Evolutionary conservation across 2,113 vertebrate genomes (phyloP).

Genomic region (Ciconia stormi): DNA sequence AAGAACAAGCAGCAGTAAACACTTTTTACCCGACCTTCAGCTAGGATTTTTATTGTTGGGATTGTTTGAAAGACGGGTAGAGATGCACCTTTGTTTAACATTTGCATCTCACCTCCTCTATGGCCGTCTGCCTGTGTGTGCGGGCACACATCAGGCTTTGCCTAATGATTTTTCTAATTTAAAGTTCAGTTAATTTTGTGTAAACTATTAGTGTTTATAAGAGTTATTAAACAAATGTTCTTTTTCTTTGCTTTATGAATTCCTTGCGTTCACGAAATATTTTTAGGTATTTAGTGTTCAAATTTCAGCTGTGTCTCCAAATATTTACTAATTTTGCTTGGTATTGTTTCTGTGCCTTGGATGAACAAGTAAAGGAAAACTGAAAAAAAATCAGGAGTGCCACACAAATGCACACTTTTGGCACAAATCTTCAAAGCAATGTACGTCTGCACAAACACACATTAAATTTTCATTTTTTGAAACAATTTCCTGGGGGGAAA

Average conservation of each 20-base stretch:
- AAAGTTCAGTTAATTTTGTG: neutral
- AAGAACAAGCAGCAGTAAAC: neutral
- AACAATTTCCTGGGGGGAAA: neutral
- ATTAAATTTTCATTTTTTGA: neutral
- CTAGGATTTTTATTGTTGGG: neutral
- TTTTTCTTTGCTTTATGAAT: neutral
- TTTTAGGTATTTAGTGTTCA: neutral
- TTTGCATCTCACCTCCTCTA: neutral
- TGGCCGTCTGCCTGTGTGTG: neutral
- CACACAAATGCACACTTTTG: neutral
- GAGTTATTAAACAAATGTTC: neutral
- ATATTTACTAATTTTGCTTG: neutral
- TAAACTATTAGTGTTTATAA: neutral
- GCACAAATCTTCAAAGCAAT: neutral
- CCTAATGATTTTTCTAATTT: neutral
- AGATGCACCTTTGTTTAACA: neutral
- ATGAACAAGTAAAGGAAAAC: neutral
- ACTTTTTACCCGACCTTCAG: neutral
- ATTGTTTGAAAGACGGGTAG: neutral
- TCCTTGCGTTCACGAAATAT: neutral
- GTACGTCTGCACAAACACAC: neutral
- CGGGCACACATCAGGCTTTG: neutral
- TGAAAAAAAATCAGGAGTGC: neutral
- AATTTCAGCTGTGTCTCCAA: neutral
- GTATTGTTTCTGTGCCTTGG: neutral